These are phyloP conservation scores for Montipora capricornis DNA, from an alignment of 64 coral and sea anemone genomes.

Conservation along the genomic window DNA sequence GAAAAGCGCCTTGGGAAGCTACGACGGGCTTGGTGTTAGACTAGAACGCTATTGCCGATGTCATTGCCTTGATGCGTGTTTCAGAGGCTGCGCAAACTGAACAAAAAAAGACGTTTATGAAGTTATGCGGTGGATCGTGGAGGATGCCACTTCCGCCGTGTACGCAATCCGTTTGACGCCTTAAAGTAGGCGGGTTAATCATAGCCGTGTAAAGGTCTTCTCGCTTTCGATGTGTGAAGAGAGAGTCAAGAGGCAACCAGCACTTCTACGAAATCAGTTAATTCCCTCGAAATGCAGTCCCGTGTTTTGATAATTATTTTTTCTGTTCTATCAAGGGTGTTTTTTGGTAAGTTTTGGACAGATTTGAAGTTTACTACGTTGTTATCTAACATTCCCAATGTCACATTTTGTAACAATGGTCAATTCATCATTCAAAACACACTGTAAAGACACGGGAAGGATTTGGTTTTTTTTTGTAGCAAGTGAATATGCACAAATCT, in stretches of 20 bases:
- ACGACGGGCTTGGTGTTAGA: not conserved
- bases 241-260: conserved; percentile 4
- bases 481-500: not conserved
- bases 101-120: not conserved
- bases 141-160: conserved; percentile 42
- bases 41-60: not conserved
- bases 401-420: conserved; percentile 3
- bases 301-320: not conserved
- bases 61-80: not conserved
- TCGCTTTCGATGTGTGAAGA: conserved; percentile 15
- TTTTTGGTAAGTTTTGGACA: conserved; percentile 17
- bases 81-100: not conserved
- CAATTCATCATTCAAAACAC: conserved; percentile 38
- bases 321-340: not conserved
- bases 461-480: not conserved
- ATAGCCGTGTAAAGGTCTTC: conserved; percentile 19
- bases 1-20: not conserved
- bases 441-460: conserved; percentile 11
- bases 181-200: conserved; percentile 37
- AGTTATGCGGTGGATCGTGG: conserved; percentile 7
- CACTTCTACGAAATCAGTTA: not conserved
- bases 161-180: conserved; percentile 38
- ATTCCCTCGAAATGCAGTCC: conserved; percentile 20
- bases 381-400: not conserved
- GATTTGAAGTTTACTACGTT: not conserved